Evolutionary conservation across 2,797 vertebrate species (phyloP), one percentile per base, ranked within the genome.

Genomic region (Phrynocephalus guinanensis): DNA sequence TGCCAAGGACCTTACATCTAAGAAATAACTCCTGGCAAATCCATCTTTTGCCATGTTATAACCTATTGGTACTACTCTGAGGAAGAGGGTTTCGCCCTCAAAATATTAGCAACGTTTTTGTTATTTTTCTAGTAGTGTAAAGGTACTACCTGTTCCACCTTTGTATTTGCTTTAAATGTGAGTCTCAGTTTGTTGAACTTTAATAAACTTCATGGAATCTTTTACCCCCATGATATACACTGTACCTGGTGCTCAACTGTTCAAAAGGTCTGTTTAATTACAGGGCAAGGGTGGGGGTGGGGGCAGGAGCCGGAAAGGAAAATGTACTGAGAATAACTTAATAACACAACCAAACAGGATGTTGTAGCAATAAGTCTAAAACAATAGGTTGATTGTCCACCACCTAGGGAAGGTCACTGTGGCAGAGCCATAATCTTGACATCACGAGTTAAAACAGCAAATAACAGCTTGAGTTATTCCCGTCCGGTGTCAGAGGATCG

Each of bases 301-400:
- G 11, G 8, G 0, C 28, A 6, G 56, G 28, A 63, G 22, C 66
- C 50, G 48, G 3, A 91, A 0, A 50, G 44, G 88, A 85, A 92
- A 75, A 88, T 1, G 15, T 13, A 48, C 73, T 3, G 0, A 0
- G 5, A 33, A 78, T 86, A 90, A 79, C 28, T 82, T 76, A 60
- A 6, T 76, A 66, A 3, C 18, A 0, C 0, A 77, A 87, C 50
- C 86, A 38, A 83, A 79, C 11, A 81, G 85, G 86, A 75, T 20
- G 90, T 79, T 0, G 56, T 66, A 70, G 72, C 60, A 73, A 71
- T 81, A 81, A 83, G 15, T n/a, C 67, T 44, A 44, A 26, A 92
- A 92, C 90, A 94, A 92, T 48, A 85, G 87, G 66, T 48, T 75
- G 20, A 86, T 77, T 92, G 86, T 92, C 86, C 68, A 83, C 18